Conservation (phyloP, 2,113 vertebrate genomes). For the Oriolus oriolus region DNA sequence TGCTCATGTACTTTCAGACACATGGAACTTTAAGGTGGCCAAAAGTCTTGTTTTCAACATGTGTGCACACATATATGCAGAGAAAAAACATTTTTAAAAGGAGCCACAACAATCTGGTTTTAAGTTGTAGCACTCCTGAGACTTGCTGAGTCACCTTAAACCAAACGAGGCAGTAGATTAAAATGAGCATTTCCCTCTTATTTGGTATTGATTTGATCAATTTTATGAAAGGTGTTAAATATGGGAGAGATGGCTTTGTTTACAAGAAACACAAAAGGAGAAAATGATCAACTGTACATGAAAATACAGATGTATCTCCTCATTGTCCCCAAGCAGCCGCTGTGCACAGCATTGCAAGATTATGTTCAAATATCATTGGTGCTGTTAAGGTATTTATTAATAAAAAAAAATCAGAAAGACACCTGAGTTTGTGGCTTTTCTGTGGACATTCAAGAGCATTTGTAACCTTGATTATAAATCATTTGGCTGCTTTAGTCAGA, state of each 20-base stretch:
- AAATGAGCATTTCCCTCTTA: slow-evolving; percentile 13
- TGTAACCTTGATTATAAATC: neutral
- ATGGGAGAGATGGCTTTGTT: slow-evolving; percentile 18
- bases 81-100: slow-evolving; percentile 5
- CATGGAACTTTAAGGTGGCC: slow-evolving; percentile 1
- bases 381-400: slow-evolving; percentile 78
- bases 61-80: neutral
- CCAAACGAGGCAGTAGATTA: neutral
- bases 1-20: neutral
- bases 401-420: slow-evolving; percentile 70
- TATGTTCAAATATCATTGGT: slow-evolving; percentile 57
- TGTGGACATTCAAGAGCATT: neutral
- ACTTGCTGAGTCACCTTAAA: neutral
- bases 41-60: slow-evolving; percentile 8
- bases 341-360: slow-evolving; percentile 34
- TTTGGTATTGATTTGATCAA: slow-evolving; percentile 1
- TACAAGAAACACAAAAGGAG: neutral
- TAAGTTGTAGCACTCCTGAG: neutral
- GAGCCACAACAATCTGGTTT: neutral
- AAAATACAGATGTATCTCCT: neutral
- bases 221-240: slow-evolving; percentile 7
- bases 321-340: neutral
- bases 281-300: neutral
- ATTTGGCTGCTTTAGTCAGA: neutral
- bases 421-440: neutral